Base-by-base conservation (phyloP, 2,888 invertebrate genomes). In the Agonopterix heracliana region DNA sequence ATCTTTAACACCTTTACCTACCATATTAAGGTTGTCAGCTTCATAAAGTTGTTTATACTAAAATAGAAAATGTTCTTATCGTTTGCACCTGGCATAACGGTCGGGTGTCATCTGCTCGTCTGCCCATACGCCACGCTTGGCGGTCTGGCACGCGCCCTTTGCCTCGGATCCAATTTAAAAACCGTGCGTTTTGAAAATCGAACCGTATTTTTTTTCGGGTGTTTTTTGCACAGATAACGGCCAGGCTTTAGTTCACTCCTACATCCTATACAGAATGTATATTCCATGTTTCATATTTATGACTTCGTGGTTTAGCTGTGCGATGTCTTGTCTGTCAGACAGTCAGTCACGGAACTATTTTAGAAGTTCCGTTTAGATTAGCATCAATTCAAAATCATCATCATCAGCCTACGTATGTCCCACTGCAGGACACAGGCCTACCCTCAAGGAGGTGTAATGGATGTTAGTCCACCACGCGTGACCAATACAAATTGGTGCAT, bases 71-170 rank as follows among this genome's bases (percentile, higher is more conserved):
- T 9, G 38, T 38, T n/a, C 38, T 9, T 38, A 38, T 9, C 55
- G 55, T 54, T 63, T 77, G 85, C 88, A 87, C 79, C 88, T 86
- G 88, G 84, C 78, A 61, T 87, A 88, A 88, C 87, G 87, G 87
- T 84, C 86, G 81, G 78, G 82, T 87, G 86, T 86, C 87, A 85
- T 87, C 87, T 87, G 86, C 80, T n/a, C 76, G 71, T 70, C 71
- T 64, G 61, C 58, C 74, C 87, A 87, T 86, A 87, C 78, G 81
- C 74, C 81, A 86, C 82, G 84, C 69, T 74, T 77, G 78, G 74
- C 72, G 72, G 82, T 83, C 77, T 67, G 73, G 78, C 78, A 78
- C 78, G 75, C 73, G 78, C 59, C 77, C 74, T 73, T 68, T 68
- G 69, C 63, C 67, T 54, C 65, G 59, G 52, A 53, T 46, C 53